Evolutionary conservation across 2,113 vertebrate genomes (phyloP).

Genomic region (Pheucticus melanocephalus): DNA sequence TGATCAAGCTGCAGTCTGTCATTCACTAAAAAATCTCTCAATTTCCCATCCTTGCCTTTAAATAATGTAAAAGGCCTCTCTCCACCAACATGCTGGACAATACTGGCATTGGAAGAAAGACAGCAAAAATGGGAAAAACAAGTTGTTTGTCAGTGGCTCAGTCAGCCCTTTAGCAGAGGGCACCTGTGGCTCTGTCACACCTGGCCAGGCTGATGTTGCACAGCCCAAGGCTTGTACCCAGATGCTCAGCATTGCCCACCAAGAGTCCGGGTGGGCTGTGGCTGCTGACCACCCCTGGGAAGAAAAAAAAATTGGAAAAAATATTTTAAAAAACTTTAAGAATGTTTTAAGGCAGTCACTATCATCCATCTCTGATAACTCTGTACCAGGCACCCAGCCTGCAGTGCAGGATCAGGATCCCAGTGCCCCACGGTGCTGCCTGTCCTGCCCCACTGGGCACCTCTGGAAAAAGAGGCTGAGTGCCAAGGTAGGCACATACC

Average conservation of each 20-base stretch:
- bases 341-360: background rate
- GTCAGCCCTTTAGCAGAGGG: background rate
- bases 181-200: background rate
- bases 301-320: accelerated
- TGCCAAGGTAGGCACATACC: background rate
- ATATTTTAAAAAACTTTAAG: accelerated
- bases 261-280: accelerated
- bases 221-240: background rate
- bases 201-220: accelerated
- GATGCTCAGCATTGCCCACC: background rate
- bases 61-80: background rate
- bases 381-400: accelerated
- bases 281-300: background rate
- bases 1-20: background rate
- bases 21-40: background rate
- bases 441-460: background rate
- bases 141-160: background rate
- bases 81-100: background rate
- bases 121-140: background rate
- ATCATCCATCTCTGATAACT: background rate
- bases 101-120: background rate
- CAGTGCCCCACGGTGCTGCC: background rate
- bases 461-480: background rate
- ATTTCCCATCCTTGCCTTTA: background rate
- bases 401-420: background rate